Evolutionary conservation across 2,888 invertebrate species (phyloP).

Genomic region (Drosophila lutescens): DNA sequence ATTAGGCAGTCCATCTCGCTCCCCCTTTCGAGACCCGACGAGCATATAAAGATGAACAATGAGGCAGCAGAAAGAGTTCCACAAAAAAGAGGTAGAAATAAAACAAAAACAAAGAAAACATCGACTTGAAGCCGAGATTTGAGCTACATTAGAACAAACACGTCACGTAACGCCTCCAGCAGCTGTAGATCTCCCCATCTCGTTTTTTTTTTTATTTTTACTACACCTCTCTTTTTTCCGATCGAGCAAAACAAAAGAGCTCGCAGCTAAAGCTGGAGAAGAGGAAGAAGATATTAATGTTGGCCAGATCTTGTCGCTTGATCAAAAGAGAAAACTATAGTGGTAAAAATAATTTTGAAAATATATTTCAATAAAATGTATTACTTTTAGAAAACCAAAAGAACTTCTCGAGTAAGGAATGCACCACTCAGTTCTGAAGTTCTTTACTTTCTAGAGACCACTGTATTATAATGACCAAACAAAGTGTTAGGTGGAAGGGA

Average conservation of each 20-base stretch:
- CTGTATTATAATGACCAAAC: slow-evolving; percentile 7
- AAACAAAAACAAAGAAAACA: slow-evolving; percentile 34
- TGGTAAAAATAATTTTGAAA: not conserved
- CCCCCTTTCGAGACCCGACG: slow-evolving; percentile 16
- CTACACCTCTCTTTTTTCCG: not conserved
- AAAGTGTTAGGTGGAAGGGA: not conserved
- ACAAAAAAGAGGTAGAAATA: slow-evolving; percentile 35
- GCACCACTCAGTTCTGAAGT: no score
- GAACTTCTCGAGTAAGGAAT: not conserved
- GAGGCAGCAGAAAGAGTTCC: slow-evolving; percentile 66
- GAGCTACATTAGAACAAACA: slow-evolving; percentile 53
- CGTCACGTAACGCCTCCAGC: slow-evolving; percentile 48
- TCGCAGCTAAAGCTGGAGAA: slow-evolving; percentile 4
- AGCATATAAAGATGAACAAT: slow-evolving; percentile 67
- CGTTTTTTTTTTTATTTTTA: not conserved
- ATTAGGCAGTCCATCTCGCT: slow-evolving; percentile 70
- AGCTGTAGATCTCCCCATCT: slow-evolving; percentile 17
- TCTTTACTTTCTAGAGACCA: no score
- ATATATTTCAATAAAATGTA: no score
- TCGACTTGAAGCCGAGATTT: slow-evolving; percentile 26
- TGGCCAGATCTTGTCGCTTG: slow-evolving; percentile 64
- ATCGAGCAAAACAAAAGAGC: slow-evolving; percentile 30
- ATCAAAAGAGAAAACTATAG: slow-evolving; percentile 50
- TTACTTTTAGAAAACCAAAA: no score
- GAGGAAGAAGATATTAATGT: slow-evolving; percentile 18